Evolutionary conservation across 1,140 invertebrate species (phyloP), one percentile per base, ranked within the genome.

Genomic region (Stenopsyche tienmushanensis): DNA sequence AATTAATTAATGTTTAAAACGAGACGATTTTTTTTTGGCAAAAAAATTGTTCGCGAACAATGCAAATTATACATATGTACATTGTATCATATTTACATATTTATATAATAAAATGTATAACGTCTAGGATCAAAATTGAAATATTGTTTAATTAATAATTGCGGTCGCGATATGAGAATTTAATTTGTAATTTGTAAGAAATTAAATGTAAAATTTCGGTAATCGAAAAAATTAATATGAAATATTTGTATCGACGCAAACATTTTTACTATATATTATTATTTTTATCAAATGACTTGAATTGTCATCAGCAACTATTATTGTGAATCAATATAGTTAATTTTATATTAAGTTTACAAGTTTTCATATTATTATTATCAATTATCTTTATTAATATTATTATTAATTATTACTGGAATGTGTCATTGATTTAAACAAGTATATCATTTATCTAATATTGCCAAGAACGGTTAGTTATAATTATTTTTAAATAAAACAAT

Each of bases 401-500:
- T 47, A 58, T 63, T 64, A n/a, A 54, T 66, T 66, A 70, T 65
- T 60, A 53, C 55, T 70, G 55, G 68, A 60, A 66, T 55, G 67
- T 70, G 68, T 70, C 68, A 65, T 65, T 68, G 44, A 42, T 62
- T 59, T 66, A 18, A 60, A 34, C 34, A 47, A 65, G 60, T 66
- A 66, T 41, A 67, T 65, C 55, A 66, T 66, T 52, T 70, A 70
- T 64, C 64, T 66, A 65, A 62, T 63, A 70, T 66, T 70, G 68
- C 60, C 64, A 66, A 65, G 68, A 70, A 60, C 50, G 64, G 68
- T 66, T 70, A 70, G 68, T 70, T 66, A 64, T 70, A 70, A 70
- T 70, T 70, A 70, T 70, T 70, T 70, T 70, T 64, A 70, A 69
- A 70, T 70, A 70, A 70, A 70, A 70, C 64, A 66, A 66, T 70